Conservation (phyloP, 1,140 invertebrate species). For the Rhynchophorus ferrugineus region DNA sequence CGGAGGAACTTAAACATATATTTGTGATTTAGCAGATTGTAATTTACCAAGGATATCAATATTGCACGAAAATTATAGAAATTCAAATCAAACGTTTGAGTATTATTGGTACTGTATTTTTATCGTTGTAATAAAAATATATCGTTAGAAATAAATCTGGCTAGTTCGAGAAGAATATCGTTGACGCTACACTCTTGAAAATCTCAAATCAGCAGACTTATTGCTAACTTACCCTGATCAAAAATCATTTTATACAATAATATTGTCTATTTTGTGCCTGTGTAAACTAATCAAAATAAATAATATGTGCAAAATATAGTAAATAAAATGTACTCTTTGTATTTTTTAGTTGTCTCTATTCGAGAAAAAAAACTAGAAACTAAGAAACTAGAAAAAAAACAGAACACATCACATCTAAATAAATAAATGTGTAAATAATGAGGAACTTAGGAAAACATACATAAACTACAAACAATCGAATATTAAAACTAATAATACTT, state of each 20-base stretch:
- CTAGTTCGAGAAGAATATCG: neutral
- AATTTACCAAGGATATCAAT: no score
- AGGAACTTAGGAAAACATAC: slow-evolving; percentile 27
- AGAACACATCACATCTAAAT: slow-evolving; percentile 8
- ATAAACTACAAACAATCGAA: slow-evolving; percentile 9
- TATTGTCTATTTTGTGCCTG: slow-evolving; percentile 29
- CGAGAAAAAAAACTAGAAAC: no score
- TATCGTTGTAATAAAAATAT: slow-evolving; percentile 14
- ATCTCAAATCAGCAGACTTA: neutral
- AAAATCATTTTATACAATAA: slow-evolving; percentile 10
- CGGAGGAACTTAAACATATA: no score
- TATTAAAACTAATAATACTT: slow-evolving; percentile 37
- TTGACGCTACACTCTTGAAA: no score
- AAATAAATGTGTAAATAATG: slow-evolving; percentile 4
- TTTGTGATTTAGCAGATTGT: no score
- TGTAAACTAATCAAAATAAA: slow-evolving; percentile 13
- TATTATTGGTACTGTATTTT: slow-evolving; percentile 25
- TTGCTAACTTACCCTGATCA: slow-evolving; percentile 21
- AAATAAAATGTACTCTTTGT: slow-evolving; percentile 4
- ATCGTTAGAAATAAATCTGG: slow-evolving; percentile 1
- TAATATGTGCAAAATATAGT: neutral
- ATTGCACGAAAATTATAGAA: slow-evolving; percentile 11
- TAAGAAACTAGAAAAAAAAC: slow-evolving; percentile 4
- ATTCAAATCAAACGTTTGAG: slow-evolving; percentile 16
- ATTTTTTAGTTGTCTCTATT: no score